Evolutionary conservation across 2,888 invertebrate genomes (phyloP), one percentile per base, ranked within the genome.

Genomic region (Eurois occulta): DNA sequence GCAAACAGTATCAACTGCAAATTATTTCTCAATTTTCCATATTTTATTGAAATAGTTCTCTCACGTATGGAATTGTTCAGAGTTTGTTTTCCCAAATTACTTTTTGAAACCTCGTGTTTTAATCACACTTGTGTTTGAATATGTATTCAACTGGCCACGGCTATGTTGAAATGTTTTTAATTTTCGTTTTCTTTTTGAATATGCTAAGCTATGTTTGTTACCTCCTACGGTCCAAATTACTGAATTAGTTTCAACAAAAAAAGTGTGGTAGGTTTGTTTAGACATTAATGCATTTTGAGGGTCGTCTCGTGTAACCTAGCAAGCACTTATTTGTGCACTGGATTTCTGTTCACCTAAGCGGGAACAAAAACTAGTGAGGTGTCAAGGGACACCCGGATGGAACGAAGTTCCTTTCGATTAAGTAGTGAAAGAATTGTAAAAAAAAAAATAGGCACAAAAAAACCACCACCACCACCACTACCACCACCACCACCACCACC

Each of bases 11-110:
- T 72, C 66, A 84, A 78, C 71, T 78, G 72, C 64, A 72, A 84
- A 84, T 78, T 78, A 76, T 81, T 81, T 74, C 66, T 66, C 21
- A 66, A 84, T 84, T 80, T 83, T 75, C 65, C 13, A 84, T 80
- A 74, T 77, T 77, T 75, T 72, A 72, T 67, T 68, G 32, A 55
- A 76, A 71, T 79, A 70, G 72, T 75, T 79, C 48, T 21, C 41
- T 48, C 16, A 5, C 43, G 16, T 28, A 46, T 28, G 60, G 38
- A 21, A 72, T 78, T 72, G 64, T 62, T 77, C 41, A 7, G 6
- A 65, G 35, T 52, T 52, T 38, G 35, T 43, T 64, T 60, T 16
- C 38, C 32, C 6, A 68, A 80, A 66, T 69, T 80, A 75, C 65
- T 0, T 69, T 80, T 75, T 43, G 41, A 52, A 79, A 66, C 32